Evolutionary conservation across 2,113 vertebrate species (phyloP).

Genomic region (Aplodontia rufa): DNA sequence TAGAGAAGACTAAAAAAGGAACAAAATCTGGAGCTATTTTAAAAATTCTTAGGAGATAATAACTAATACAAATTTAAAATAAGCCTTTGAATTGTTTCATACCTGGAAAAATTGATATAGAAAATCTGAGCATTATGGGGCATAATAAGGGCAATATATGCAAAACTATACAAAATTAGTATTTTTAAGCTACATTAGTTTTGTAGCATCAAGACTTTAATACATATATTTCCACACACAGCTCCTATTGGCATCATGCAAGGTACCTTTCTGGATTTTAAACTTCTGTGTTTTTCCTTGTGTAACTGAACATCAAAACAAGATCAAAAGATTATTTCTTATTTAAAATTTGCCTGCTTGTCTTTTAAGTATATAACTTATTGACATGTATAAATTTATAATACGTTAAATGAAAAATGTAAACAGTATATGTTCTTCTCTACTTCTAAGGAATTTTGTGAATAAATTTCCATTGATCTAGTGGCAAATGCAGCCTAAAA

Average conservation of each 20-base stretch:
- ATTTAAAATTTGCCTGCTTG: slow-evolving; percentile 1
- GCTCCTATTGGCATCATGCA: not conserved
- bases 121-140: not conserved
- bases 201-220: not conserved
- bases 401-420: slow-evolving; percentile 61
- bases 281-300: not conserved
- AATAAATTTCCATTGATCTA: slow-evolving; percentile 75
- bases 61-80: not conserved
- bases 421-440: slow-evolving; percentile 52
- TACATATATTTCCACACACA: not conserved
- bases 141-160: not conserved
- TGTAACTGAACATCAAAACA: slow-evolving; percentile 43
- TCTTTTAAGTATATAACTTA: slow-evolving; percentile 55
- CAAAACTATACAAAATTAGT: not conserved
- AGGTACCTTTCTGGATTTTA: slow-evolving; percentile 16
- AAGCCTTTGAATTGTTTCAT: not conserved
- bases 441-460: slow-evolving; percentile 64
- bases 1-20: not conserved
- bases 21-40: not conserved
- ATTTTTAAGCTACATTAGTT: not conserved
- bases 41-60: not conserved
- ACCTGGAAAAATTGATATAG: not conserved
- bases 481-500: slow-evolving; percentile 31
- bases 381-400: slow-evolving; percentile 48
- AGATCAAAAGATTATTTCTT: slow-evolving; percentile 50